These are phyloP conservation scores for Hyles lineata DNA, from an alignment of 2,888 invertebrate species.

Conservation along the genomic window DNA sequence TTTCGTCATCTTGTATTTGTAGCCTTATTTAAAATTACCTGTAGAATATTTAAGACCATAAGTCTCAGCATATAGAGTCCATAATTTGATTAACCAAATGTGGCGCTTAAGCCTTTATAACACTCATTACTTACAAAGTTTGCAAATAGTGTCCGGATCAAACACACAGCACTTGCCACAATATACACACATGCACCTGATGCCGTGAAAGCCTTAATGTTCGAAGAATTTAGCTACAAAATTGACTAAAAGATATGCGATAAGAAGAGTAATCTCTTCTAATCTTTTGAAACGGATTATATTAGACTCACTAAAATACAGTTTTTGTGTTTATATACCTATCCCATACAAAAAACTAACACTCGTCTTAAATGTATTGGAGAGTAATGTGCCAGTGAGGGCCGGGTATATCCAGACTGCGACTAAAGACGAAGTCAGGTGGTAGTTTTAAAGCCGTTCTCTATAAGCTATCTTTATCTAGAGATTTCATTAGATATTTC, in stretches of 20 bases:
- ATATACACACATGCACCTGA: constrained; percentile 28
- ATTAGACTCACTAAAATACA: too few species aligned
- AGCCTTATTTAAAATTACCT: too few species aligned
- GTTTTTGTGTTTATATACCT: too few species aligned
- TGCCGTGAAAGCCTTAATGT: neutral
- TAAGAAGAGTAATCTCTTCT: neutral
- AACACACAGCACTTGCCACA: constrained; percentile 33
- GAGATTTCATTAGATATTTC: too few species aligned
- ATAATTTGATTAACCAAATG: neutral
- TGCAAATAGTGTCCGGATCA: constrained; percentile 29
- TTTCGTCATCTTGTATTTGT: too few species aligned
- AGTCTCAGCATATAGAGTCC: neutral
- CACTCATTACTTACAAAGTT: neutral
- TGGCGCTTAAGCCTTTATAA: constrained; percentile 5
- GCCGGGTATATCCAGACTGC: too few species aligned
- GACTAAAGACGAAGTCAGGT: too few species aligned
- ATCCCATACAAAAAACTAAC: too few species aligned
- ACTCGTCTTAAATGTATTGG: too few species aligned
- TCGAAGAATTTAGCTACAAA: neutral
- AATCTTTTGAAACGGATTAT: neutral
- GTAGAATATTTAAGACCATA: neutral
- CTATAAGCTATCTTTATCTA: too few species aligned
- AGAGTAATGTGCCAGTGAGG: too few species aligned
- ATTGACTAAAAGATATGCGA: neutral
- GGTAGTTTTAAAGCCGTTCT: too few species aligned